Percentiles rank a stretch among this genome's conserved stretches.
phyloP scores from a whole-genome alignment of 1,140 invertebrate species.

The Camponotus pennsylvanicus region DNA sequence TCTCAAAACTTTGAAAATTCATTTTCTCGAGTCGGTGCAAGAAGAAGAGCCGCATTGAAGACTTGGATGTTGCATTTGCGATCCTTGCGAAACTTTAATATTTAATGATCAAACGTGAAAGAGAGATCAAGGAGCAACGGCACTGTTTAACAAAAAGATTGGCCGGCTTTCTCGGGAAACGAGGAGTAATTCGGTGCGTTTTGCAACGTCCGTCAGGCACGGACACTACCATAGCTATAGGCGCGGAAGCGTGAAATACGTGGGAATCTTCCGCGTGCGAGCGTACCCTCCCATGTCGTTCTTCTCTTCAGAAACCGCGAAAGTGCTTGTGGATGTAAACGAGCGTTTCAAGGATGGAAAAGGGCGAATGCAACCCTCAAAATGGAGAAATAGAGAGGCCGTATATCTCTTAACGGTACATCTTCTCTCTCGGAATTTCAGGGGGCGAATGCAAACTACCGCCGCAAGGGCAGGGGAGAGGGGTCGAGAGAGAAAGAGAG shows the following conservation, averaged over 20 bases:
- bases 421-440: slow-evolving; percentile 63
- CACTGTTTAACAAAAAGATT: slow-evolving; percentile 11
- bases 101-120: background rate
- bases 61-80: background rate
- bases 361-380: background rate
- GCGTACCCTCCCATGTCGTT: background rate
- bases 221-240: background rate
- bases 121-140: background rate
- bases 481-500: background rate
- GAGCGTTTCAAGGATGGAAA: slow-evolving; percentile 2
- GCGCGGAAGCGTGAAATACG: slow-evolving; percentile 40
- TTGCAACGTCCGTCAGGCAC: background rate
- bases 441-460: slow-evolving; percentile 69
- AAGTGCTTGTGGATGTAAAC: slow-evolving; percentile 18
- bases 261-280: slow-evolving; percentile 24
- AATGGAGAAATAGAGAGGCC: background rate
- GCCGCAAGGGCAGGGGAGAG: background rate
- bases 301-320: slow-evolving; percentile 11
- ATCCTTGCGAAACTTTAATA: background rate
- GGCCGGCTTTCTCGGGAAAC: background rate
- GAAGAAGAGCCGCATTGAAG: background rate
- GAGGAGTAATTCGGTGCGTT: background rate
- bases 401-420: slow-evolving; percentile 38
- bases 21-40: background rate
- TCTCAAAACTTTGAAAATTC: background rate